Base-by-base conservation (phyloP, 2,888 invertebrate genomes). In the Congeria kusceri region DNA sequence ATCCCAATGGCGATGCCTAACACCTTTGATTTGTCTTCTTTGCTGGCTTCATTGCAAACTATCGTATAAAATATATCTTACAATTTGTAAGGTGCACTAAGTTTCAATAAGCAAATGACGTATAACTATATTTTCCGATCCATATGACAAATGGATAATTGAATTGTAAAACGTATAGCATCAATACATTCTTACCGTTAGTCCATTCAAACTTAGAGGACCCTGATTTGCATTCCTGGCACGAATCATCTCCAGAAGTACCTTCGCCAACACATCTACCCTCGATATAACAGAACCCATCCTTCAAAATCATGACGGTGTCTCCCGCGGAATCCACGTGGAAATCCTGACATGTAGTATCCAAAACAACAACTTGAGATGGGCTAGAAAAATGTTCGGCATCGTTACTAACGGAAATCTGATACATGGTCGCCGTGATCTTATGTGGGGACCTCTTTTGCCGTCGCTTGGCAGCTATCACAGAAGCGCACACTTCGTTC, bases 241-340 rank as follows among this genome's bases (percentile, higher is more conserved):
- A 53, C 20, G 53, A 23, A 25, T 53, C 53, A 20, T 20, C 53
- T 23, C 53, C 25, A 25, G 13, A 15, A 18, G 53, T 13, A 39
- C 57, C 63, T 11, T 53, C 39, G 2, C 9, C 56, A 28, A 56
- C 39, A 57, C 70, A 70, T 5, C 56, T 57, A 5, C 65, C 73
- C 5, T 46, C 53, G 25, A 73, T 73, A 20, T 67, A 73, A 53
- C 73, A 73, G 46, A 27, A 62, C 9, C 67, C 67, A 20, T 32
- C 67, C 68, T 74, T 67, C 23, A 74, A 25, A 9, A 53, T 56
- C 3, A 74, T 39, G 18, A 57, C 27, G 13, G 74, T 63, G 44
- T 29, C 44, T 20, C 49, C 63, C 5, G 27, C 28, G 15, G 47
- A n/a, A 46, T 63, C 64, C 15, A 27, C 47, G 13, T 13, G 18